phyloP scores from a whole-genome alignment of 1,140 invertebrate species.

The Centruroides vittatus region DNA sequence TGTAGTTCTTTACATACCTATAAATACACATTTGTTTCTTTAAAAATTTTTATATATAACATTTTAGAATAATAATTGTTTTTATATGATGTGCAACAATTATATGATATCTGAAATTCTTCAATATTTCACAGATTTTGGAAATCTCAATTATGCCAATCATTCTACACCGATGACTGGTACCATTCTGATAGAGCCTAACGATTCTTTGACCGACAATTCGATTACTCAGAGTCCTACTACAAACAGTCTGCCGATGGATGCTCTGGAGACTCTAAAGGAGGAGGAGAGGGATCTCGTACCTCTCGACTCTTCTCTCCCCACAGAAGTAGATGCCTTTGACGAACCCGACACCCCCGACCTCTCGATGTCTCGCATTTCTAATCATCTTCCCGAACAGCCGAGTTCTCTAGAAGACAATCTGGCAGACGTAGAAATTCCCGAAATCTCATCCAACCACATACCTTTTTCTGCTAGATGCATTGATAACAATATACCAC shows the following conservation, averaged over 20 bases:
- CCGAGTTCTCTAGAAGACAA: too few relatives aligned
- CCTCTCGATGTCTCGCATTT: too few relatives aligned
- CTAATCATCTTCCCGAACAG: too few relatives aligned
- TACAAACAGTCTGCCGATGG: not conserved
- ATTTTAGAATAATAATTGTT: too few relatives aligned
- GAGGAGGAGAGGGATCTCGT: not conserved
- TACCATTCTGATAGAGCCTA: not conserved
- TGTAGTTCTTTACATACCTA: too few relatives aligned
- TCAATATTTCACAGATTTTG: not conserved
- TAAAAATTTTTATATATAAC: too few relatives aligned
- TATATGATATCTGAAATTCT: not conserved
- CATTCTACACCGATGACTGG: not conserved
- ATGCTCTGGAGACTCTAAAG: not conserved
- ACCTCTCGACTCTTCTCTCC: too few relatives aligned
- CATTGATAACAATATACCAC: slow-evolving; percentile 2
- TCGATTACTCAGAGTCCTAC: not conserved
- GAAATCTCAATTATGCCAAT: not conserved
- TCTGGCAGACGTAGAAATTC: too few relatives aligned
- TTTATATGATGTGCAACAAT: not conserved
- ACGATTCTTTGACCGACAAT: not conserved
- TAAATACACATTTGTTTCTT: too few relatives aligned
- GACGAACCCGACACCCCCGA: too few relatives aligned
- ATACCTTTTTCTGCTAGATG: not conserved
- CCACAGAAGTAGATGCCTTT: too few relatives aligned
- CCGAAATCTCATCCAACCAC: too few relatives aligned